Percentiles rank a stretch among this genome's conserved stretches.
Conservation (phyloP, 2,113 vertebrate genomes). For the Sinocyclocheilus anophthalmus region DNA sequence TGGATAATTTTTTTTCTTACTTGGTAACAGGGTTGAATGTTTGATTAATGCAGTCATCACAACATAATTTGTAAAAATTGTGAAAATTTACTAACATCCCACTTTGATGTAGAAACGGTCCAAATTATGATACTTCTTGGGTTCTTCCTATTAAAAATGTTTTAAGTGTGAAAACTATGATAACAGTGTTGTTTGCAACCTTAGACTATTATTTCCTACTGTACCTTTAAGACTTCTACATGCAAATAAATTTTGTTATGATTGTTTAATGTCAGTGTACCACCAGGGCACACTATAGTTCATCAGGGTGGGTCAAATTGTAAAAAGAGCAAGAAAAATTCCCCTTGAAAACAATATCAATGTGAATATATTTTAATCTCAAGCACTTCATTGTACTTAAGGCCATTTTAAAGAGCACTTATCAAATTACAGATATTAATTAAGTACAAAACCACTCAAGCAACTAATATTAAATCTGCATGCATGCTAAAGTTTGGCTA, state of each 20-base stretch:
- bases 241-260: neutral
- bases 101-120: too few relatives aligned
- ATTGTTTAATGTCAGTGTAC: neutral
- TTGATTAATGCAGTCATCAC: neutral
- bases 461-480: neutral
- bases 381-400: neutral
- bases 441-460: slow-evolving; percentile 7
- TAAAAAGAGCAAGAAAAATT: neutral
- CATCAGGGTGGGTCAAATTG: neutral
- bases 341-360: neutral
- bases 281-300: neutral
- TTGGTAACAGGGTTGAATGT: neutral
- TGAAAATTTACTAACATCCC: too few relatives aligned
- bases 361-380: neutral
- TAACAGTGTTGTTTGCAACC: too few relatives aligned
- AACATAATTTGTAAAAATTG: too few relatives aligned
- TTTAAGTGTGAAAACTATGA: too few relatives aligned
- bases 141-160: too few relatives aligned
- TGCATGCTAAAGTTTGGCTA: neutral
- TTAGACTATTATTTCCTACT: neutral
- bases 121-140: too few relatives aligned
- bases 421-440: slow-evolving; percentile 3
- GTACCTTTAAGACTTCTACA: neutral
- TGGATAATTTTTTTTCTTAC: too few relatives aligned
- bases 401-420: neutral